Conservation (phyloP, 2,888 invertebrate species). For the Napeogenes sylphis region DNA sequence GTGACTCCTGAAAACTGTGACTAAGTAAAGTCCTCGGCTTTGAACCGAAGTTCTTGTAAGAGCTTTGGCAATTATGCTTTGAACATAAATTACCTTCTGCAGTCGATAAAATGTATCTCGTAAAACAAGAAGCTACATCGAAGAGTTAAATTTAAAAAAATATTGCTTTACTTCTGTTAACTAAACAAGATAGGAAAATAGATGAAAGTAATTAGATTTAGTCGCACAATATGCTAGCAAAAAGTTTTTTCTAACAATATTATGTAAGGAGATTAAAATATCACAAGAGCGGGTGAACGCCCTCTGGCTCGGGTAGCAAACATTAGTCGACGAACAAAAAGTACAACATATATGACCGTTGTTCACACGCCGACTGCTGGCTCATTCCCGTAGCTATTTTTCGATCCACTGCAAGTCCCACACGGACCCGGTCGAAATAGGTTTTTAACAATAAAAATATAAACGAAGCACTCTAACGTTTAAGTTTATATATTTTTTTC, state of each 20-base stretch:
- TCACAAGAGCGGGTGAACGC: conserved; percentile 45
- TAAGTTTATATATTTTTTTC: too few species aligned
- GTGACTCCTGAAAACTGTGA: conserved; percentile 23
- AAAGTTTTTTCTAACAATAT: conserved; percentile 20
- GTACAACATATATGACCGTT: conserved; percentile 11
- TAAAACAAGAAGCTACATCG: too few species aligned
- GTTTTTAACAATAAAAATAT: too few species aligned
- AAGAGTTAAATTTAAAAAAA: too few species aligned
- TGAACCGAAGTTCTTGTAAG: conserved; percentile 1
- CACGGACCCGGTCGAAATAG: conserved; percentile 21
- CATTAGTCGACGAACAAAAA: conserved; percentile 40
- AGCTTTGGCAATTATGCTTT: too few species aligned
- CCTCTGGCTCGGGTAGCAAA: conserved; percentile 39
- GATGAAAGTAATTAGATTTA: too few species aligned
- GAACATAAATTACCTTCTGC: background rate
- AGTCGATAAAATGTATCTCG: too few species aligned
- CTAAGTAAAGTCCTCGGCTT: conserved; percentile 8
- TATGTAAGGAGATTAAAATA: conserved; percentile 48
- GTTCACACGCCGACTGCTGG: conserved; percentile 21
- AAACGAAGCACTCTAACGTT: background rate
- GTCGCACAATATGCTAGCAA: background rate
- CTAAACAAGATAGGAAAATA: too few species aligned
- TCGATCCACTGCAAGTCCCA: conserved; percentile 22
- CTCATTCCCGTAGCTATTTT: conserved; percentile 17
- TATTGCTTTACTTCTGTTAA: too few species aligned